Conservation (phyloP, 2,888 invertebrate species). For the Tinea semifulvella region DNA sequence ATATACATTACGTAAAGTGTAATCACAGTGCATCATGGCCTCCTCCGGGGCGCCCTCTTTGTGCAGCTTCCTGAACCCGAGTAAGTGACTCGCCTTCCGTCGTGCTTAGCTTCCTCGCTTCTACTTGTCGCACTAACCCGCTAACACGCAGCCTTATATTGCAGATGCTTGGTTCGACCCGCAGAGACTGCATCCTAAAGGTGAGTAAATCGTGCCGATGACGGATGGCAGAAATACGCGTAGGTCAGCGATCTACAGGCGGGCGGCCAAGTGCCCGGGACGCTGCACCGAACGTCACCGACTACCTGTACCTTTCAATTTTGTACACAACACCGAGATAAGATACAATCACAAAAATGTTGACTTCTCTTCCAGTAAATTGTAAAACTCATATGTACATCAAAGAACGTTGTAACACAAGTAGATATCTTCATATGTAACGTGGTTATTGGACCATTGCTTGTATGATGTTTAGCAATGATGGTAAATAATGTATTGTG, state of each 20-base stretch:
- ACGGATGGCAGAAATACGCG: constrained; percentile 30
- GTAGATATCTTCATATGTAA: not conserved
- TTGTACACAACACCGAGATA: constrained; percentile 9
- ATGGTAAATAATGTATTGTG: not conserved
- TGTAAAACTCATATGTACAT: not conserved
- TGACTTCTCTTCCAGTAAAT: too few species aligned
- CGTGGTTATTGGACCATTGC: not conserved
- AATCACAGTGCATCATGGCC: constrained; percentile 36
- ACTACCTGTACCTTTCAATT: constrained; percentile 1
- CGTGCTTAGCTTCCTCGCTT: constrained; percentile 31
- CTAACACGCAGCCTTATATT: constrained; percentile 70
- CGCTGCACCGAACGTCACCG: constrained; percentile 17
- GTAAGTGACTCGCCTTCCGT: constrained; percentile 32
- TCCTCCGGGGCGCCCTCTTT: constrained; percentile 51
- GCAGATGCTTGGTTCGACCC: constrained; percentile 95
- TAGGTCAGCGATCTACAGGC: constrained; percentile 35
- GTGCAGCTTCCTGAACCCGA: constrained; percentile 57
- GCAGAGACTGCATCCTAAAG: constrained; percentile 89
- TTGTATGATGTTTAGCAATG: not conserved
- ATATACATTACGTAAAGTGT: constrained; percentile 55
- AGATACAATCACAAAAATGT: too few species aligned
- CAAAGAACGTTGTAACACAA: not conserved
- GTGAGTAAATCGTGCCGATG: constrained; percentile 67
- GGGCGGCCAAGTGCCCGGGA: constrained; percentile 26
- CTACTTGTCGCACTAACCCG: constrained; percentile 62